A percentile compares a stretch with the other conserved stretches of the same genome.
Evolutionary conservation across 2,113 vertebrate genomes (phyloP).

Genomic region (Athene noctua): DNA sequence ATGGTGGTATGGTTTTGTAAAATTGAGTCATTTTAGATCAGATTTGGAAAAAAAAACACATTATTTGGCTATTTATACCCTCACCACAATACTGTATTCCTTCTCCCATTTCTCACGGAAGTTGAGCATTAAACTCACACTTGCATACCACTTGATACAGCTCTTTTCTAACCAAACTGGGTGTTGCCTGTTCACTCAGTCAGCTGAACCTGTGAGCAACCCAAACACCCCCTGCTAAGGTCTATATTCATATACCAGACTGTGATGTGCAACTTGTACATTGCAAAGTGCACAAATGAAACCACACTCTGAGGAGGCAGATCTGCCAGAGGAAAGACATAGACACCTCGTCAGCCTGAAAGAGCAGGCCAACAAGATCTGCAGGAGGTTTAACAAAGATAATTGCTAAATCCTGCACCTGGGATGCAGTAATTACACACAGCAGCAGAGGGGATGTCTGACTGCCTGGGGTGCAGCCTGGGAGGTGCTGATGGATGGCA

Average conservation of each 20-base stretch:
- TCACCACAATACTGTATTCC: neutral
- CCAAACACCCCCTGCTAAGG: neutral
- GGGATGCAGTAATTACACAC: neutral
- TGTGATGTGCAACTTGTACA: fast-evolving
- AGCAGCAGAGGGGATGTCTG: neutral
- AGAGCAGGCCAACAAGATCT: neutral
- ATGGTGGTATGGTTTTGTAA: neutral
- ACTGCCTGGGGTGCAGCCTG: neutral
- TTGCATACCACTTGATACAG: neutral
- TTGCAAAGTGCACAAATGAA: neutral
- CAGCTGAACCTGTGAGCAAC: neutral
- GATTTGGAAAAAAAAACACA: neutral
- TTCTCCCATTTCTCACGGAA: neutral
- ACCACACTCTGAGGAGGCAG: neutral
- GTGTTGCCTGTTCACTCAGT: neutral
- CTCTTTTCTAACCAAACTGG: neutral
- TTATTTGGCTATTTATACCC: neutral
- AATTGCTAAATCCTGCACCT: neutral
- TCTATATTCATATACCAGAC: neutral
- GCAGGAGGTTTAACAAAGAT: neutral
- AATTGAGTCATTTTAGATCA: neutral
- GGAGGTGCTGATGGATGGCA: neutral
- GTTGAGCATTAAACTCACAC: neutral
- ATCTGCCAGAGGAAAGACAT: neutral
- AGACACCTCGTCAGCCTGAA: neutral